Evolutionary conservation across 2,888 invertebrate genomes (phyloP), one percentile per base, ranked within the genome.

Genomic region (Panopea generosa): DNA sequence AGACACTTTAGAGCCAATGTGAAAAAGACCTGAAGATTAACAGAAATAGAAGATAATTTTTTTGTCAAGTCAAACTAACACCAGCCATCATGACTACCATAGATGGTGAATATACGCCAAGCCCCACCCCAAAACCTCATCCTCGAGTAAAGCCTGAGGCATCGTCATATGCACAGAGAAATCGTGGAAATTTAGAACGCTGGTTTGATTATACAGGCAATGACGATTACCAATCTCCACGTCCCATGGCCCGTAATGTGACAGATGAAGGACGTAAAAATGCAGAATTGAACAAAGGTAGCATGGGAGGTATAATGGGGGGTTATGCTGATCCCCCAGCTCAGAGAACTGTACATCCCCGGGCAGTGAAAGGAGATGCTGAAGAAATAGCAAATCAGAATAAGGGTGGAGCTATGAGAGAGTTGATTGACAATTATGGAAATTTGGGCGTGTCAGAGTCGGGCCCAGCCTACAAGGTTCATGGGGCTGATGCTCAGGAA

Each of bases 371-470:
- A 52, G 72, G 77, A 0, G 88, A 89, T 11, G 88, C 86, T 16
- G 59, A 76, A 9, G 85, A 83, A 29, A 88, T 79, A 18, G 89
- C 88, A 1, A 77, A 83, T 26, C 80, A 81, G 22, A 87, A 85
- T 61, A 86, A 87, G 71, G 90, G 90, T n/a, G 86, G 74, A 26
- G 86, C 82, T 16, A 87, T 90, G 87, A 88, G 72, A 52, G 83
- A 85, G 45, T 77, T 90, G 18, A 85, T 90, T 52, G 89, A 85
- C 53, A 86, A 87, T 72, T 89, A 90, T 63, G 89, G 89, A 14
- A 85, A 86, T 52, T 57, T 89, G 27, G 67, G 56, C 20, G 26
- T 87, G 0, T 61, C 73, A 2, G 84, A 83, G 16, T 38, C 62
- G 55, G 85, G 86, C 1, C 33, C 24, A 24, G 82, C 60, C 0